Evolutionary conservation across 2,797 vertebrate genomes (phyloP).

Genomic region (Malacoraja senta): DNA sequence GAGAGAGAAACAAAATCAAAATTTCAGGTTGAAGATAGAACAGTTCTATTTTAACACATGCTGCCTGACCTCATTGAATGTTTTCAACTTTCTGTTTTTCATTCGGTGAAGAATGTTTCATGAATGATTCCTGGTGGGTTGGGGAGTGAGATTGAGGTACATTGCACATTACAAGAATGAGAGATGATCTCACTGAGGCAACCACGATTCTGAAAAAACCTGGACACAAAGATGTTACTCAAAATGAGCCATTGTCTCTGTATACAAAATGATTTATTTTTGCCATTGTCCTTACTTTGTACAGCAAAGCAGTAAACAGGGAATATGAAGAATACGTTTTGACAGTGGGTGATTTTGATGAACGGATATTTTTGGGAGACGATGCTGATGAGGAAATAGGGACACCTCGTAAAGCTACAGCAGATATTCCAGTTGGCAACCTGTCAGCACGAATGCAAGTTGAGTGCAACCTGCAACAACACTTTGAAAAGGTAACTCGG

Average conservation of each 20-base stretch:
- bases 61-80: too few relatives aligned
- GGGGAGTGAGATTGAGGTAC: too few relatives aligned
- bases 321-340: slow-evolving; percentile 95
- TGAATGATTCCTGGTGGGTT: too few relatives aligned
- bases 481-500: slow-evolving; percentile 83
- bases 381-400: slow-evolving; percentile 95
- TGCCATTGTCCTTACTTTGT: slow-evolving; percentile 43
- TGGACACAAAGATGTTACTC: background rate
- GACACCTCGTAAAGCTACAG: slow-evolving; percentile 70
- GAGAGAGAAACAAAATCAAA: too few relatives aligned
- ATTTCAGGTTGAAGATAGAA: too few relatives aligned
- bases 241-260: background rate
- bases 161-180: too few relatives aligned
- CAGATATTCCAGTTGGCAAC: slow-evolving; percentile 56
- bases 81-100: too few relatives aligned
- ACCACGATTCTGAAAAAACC: too few relatives aligned
- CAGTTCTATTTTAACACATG: too few relatives aligned
- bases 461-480: slow-evolving; percentile 77
- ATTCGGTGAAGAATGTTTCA: too few relatives aligned
- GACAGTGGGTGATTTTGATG: slow-evolving; percentile 94
- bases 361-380: slow-evolving; percentile 86
- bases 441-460: slow-evolving; percentile 56
- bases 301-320: slow-evolving; percentile 85
- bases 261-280: background rate
- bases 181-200: too few relatives aligned